A percentile compares a stretch with the other conserved stretches of the same genome.
Evolutionary conservation across 1,140 invertebrate genomes (phyloP).

Genomic region (Diabrotica undecimpunctata): DNA sequence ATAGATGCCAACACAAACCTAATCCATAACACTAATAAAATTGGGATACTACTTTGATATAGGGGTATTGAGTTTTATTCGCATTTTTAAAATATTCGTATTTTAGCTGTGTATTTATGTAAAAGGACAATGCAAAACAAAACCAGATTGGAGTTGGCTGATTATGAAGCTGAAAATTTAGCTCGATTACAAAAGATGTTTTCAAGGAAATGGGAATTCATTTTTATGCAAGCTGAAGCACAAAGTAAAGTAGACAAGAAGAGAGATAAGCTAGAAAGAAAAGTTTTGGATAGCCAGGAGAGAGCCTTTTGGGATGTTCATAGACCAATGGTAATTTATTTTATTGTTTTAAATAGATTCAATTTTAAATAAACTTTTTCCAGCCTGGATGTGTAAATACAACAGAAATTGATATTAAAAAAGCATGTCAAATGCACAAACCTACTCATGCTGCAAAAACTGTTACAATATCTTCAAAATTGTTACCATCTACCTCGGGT

Average conservation of each 20-base stretch:
- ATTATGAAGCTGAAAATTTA: constrained; percentile 98
- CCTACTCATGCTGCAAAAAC: constrained; percentile 56
- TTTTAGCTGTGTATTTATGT: constrained; percentile 94
- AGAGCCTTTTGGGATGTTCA: constrained; percentile 99
- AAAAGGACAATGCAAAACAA: constrained; percentile 99
- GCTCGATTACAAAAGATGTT: constrained; percentile 99
- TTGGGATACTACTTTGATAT: too few relatives aligned
- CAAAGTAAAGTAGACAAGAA: constrained; percentile 96
- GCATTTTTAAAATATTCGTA: background rate
- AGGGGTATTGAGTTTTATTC: too few relatives aligned
- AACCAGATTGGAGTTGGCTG: constrained; percentile 91
- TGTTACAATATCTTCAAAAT: constrained; percentile 51
- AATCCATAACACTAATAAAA: too few relatives aligned
- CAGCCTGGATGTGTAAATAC: constrained; percentile 98
- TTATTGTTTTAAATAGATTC: background rate
- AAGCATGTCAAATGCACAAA: constrained; percentile 83
- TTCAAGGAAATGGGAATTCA: constrained; percentile 99
- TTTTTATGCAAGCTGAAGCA: constrained; percentile 94
- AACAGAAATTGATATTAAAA: constrained; percentile 97
- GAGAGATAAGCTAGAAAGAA: constrained; percentile 94
- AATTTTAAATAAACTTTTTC: constrained; percentile 35
- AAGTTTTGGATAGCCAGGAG: constrained; percentile 98
- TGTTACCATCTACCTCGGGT: constrained; percentile 62
- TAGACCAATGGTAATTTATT: constrained; percentile 77
- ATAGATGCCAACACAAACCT: too few relatives aligned